Conservation (phyloP, 1,140 invertebrate genomes). For the Drosophila virilis region DNA sequence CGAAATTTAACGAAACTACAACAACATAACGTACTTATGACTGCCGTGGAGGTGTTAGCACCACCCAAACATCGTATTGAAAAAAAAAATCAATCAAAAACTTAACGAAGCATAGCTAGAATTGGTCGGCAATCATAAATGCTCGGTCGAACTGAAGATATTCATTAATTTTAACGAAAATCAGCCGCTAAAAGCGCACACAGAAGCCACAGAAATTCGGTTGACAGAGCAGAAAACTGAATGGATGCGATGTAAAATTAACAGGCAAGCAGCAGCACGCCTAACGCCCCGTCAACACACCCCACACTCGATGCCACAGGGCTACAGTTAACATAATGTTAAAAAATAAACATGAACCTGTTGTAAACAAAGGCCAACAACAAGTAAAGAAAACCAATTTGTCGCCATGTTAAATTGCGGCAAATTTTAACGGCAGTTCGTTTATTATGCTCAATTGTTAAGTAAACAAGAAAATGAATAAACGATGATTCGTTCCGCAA, state of each 20-base stretch:
- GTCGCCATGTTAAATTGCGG: constrained; percentile 17
- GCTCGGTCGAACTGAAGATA: background rate
- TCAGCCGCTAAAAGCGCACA: background rate
- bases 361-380: constrained; percentile 47
- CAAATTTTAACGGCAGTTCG: constrained; percentile 26
- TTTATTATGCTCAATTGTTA: constrained; percentile 7
- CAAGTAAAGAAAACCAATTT: constrained; percentile 27
- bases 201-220: constrained; percentile 30
- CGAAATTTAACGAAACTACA: constrained; percentile 10
- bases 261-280: constrained; percentile 7
- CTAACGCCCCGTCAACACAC: constrained; percentile 34
- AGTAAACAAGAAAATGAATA: constrained; percentile 25
- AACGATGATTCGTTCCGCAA: constrained; percentile 5
- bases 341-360: constrained; percentile 37
- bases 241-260: constrained; percentile 45
- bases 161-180: constrained; percentile 13
- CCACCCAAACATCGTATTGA: background rate
- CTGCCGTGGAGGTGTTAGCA: no score
- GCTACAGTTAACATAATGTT: constrained; percentile 65
- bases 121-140: background rate
- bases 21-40: background rate
- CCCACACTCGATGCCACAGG: background rate
- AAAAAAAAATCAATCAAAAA: constrained; percentile 5
- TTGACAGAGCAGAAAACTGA: constrained; percentile 36
- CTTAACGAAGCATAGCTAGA: constrained; percentile 17